Conservation (phyloP, 2,113 vertebrate genomes). For the Colius striatus region DNA sequence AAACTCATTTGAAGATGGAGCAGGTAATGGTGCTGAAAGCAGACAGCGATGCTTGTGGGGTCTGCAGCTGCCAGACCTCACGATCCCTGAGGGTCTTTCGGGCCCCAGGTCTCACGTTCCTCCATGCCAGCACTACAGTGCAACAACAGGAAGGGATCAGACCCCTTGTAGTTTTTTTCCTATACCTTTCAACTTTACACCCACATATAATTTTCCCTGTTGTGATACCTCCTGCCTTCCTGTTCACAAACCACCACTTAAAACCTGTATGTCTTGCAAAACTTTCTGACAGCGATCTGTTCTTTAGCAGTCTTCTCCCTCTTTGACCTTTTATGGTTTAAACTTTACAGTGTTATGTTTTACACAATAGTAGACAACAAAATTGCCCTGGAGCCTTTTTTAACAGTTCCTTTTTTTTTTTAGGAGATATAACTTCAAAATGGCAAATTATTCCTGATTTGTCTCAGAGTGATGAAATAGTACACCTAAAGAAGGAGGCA, state of each 20-base stretch:
- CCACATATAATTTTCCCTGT: fast-evolving
- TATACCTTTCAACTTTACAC: neutral
- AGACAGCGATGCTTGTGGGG: neutral
- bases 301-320: neutral
- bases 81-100: neutral
- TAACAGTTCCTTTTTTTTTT: neutral
- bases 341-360: conserved; percentile 12
- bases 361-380: conserved; percentile 43
- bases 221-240: neutral
- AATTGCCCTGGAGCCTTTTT: conserved; percentile 38
- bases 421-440: conserved; percentile 23
- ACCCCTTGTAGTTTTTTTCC: neutral
- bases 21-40: neutral
- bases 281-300: neutral
- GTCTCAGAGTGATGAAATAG: conserved; percentile 35
- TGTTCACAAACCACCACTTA: neutral
- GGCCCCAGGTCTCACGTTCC: neutral
- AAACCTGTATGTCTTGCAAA: neutral
- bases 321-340: conserved; percentile 51
- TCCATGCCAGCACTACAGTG: neutral
- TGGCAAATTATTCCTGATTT: conserved; percentile 53
- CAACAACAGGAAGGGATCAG: neutral
- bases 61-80: neutral
- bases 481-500: neutral
- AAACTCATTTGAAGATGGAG: neutral